phyloP scores from a whole-genome alignment of 1,140 invertebrate genomes.

The Drosophila watanabei region DNA sequence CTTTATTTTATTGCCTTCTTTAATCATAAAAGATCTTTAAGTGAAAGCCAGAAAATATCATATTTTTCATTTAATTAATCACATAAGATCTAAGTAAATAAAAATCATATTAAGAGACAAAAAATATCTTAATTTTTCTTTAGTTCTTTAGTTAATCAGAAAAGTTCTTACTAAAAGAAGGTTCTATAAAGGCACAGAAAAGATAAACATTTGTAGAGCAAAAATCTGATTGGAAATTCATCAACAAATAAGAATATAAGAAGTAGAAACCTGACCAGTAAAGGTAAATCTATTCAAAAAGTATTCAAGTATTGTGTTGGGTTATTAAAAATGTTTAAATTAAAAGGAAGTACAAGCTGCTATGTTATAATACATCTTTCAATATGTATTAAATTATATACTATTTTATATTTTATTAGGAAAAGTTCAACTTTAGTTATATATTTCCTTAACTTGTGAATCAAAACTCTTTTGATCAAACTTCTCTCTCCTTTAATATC shows the following conservation, averaged over 20 bases:
- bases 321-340: neutral
- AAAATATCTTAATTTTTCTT: neutral
- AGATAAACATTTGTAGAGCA: neutral
- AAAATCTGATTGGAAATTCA: neutral
- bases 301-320: neutral
- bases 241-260: too few relatives aligned
- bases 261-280: too few relatives aligned
- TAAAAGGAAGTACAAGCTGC: neutral
- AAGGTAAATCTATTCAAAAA: neutral
- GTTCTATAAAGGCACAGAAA: neutral
- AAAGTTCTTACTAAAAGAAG: too few relatives aligned
- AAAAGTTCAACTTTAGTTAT: neutral
- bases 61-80: neutral
- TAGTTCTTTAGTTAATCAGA: neutral
- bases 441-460: neutral
- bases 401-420: neutral
- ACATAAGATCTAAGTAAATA: neutral
- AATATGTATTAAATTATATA: neutral
- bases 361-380: too few relatives aligned
- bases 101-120: neutral
- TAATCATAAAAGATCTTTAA: neutral
- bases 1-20: neutral
- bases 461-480: neutral
- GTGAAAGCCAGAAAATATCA: neutral
- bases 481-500: neutral